Conservation (phyloP, 53 echinoderm and acorn worm species). For the Paelopatides confundens region DNA sequence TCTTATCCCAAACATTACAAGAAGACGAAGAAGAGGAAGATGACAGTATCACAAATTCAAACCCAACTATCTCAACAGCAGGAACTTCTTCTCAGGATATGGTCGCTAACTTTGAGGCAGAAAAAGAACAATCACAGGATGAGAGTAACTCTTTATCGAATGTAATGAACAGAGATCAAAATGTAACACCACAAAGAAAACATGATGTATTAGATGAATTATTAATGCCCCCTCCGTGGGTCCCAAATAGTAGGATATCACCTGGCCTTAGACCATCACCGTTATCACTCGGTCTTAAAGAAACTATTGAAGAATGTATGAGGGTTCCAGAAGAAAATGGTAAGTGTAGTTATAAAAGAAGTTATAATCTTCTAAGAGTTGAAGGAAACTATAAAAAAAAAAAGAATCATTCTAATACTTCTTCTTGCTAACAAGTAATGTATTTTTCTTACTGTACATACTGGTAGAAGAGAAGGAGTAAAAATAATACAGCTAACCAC, state of each 20-base stretch:
- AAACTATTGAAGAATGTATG: slow-evolving; percentile 90
- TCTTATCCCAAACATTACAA: neutral
- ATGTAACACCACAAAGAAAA: neutral
- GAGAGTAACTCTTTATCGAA: neutral
- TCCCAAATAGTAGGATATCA: slow-evolving; percentile 9
- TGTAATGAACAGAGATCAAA: neutral
- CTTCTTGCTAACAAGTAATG: too few relatives aligned
- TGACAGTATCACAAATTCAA: neutral
- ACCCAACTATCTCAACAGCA: neutral
- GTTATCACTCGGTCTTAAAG: slow-evolving; percentile 81
- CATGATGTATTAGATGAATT: slow-evolving; percentile 68
- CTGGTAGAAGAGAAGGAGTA: too few relatives aligned
- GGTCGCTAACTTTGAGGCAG: neutral
- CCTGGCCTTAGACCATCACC: slow-evolving; percentile 82
- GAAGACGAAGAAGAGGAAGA: slow-evolving; percentile 41
- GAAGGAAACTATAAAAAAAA: too few relatives aligned
- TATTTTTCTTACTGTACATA: too few relatives aligned
- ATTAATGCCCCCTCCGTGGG: slow-evolving; percentile 71
- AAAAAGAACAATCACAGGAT: neutral
- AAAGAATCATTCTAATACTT: too few relatives aligned
- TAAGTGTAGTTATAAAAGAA: slow-evolving; percentile 24
- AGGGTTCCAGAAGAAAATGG: slow-evolving; percentile 74
- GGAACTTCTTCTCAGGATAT: neutral
- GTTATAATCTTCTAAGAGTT: too few relatives aligned
- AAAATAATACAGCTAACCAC: too few relatives aligned